phyloP scores from a whole-genome alignment of 1,140 invertebrate species.

The Pseudachorutes palmiensis region DNA sequence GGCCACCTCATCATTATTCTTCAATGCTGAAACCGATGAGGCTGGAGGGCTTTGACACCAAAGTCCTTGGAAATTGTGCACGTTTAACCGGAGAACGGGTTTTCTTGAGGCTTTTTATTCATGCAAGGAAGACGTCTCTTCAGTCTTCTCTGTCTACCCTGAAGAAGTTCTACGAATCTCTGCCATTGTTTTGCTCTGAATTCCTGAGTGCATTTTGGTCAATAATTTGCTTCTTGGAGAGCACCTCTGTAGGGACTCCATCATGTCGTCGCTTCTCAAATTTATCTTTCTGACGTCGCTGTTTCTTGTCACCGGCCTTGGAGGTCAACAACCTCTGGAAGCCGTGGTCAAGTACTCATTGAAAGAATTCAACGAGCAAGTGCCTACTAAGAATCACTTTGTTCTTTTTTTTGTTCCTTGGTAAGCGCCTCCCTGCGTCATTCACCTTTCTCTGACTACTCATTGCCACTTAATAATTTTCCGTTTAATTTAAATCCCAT shows the following conservation, averaged over 20 bases:
- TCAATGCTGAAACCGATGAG: not conserved
- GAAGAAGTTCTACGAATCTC: too few species aligned
- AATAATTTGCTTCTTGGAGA: too few species aligned
- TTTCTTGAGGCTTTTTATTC: not conserved
- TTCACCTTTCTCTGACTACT: slow-evolving; percentile 5
- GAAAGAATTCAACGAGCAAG: slow-evolving; percentile 50
- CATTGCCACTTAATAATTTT: slow-evolving; percentile 32
- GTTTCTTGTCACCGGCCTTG: not conserved
- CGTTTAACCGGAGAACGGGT: slow-evolving; percentile 30
- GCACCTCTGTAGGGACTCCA: too few species aligned
- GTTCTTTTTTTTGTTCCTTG: slow-evolving; percentile 71
- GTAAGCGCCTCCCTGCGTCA: slow-evolving; percentile 45
- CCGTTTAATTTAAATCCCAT: slow-evolving; percentile 18
- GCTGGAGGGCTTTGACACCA: not conserved
- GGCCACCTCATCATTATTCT: too few species aligned
- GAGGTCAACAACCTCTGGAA: slow-evolving; percentile 11
- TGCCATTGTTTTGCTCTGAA: too few species aligned
- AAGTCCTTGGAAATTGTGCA: slow-evolving; percentile 26
- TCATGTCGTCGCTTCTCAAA: not conserved
- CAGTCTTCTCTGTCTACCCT: too few species aligned
- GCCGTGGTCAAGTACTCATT: slow-evolving; percentile 43
- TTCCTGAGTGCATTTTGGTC: too few species aligned
- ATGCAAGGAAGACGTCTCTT: too few species aligned
- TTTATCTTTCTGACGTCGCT: not conserved
- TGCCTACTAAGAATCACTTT: slow-evolving; percentile 59